phyloP scores from a whole-genome alignment of 2,113 vertebrate genomes.

The Anguilla japonica region DNA sequence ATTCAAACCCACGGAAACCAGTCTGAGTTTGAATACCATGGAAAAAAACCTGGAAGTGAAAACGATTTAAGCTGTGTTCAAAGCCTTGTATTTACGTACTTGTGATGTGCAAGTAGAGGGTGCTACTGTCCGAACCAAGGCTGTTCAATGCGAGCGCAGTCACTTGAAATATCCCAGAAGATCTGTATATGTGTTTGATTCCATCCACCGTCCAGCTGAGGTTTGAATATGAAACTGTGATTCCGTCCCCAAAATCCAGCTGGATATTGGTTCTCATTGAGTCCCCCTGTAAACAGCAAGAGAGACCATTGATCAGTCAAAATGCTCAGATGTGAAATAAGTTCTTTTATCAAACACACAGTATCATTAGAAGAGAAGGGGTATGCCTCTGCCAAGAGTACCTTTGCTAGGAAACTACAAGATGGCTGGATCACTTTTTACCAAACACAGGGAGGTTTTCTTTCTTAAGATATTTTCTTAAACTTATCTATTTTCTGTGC shows the following conservation, averaged over 20 bases:
- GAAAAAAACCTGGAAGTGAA: no score
- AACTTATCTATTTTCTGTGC: no score
- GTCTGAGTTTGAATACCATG: neutral
- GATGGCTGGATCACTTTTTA: neutral
- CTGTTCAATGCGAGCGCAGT: slow-evolving; percentile 84
- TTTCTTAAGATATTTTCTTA: no score
- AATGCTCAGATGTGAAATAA: neutral
- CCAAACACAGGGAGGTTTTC: neutral
- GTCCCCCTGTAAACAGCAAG: slow-evolving; percentile 73
- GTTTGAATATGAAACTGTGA: slow-evolving; percentile 90
- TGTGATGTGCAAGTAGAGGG: slow-evolving; percentile 88
- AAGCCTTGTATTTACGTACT: slow-evolving; percentile 75
- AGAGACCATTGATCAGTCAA: neutral
- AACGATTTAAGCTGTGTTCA: neutral
- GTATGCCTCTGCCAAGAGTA: neutral
- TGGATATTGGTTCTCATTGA: slow-evolving; percentile 87
- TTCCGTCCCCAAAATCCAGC: slow-evolving; percentile 92
- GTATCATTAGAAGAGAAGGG: neutral
- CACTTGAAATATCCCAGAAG: slow-evolving; percentile 88
- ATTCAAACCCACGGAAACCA: neutral
- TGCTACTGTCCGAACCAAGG: slow-evolving; percentile 82
- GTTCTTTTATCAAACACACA: neutral
- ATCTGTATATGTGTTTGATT: slow-evolving; percentile 84
- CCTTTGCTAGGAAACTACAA: neutral
- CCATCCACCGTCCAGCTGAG: slow-evolving; percentile 88